Evolutionary conservation across 2,113 vertebrate genomes (phyloP).

Genomic region (Nothoprocta pentlandii): DNA sequence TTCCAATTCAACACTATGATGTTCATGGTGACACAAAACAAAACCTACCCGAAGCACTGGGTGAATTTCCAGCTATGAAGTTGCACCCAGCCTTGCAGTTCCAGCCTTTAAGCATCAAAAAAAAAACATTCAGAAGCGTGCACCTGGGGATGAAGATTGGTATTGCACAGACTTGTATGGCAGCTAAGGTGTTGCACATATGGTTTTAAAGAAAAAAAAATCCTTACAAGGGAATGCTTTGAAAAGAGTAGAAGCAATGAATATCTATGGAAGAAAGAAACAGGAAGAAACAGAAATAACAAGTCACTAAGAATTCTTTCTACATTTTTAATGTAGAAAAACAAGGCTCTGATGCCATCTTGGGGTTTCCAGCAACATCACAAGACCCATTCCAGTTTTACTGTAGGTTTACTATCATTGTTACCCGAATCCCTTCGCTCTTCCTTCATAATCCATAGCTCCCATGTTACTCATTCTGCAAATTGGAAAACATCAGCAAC

Average conservation of each 20-base stretch:
- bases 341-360: constrained; percentile 19
- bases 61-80: not conserved
- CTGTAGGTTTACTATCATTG: not conserved
- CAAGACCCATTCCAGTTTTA: not conserved
- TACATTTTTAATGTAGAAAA: not conserved
- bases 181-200: not conserved
- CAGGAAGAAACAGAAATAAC: not conserved
- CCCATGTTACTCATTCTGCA: not conserved
- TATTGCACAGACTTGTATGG: not conserved
- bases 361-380: constrained; percentile 28
- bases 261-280: not conserved
- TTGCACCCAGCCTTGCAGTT: not conserved
- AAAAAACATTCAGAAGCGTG: not conserved
- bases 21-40: not conserved
- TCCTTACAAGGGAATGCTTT: accelerated
- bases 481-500: not conserved
- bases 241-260: not conserved
- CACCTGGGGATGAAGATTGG: not conserved
- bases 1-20: not conserved
- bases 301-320: not conserved
- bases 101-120: not conserved
- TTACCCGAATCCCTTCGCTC: not conserved
- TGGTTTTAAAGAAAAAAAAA: not conserved
- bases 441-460: not conserved
- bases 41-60: not conserved